These are phyloP conservation scores for Discoglossus pictus DNA, from an alignment of 2,797 vertebrate species.

Conservation along the genomic window DNA sequence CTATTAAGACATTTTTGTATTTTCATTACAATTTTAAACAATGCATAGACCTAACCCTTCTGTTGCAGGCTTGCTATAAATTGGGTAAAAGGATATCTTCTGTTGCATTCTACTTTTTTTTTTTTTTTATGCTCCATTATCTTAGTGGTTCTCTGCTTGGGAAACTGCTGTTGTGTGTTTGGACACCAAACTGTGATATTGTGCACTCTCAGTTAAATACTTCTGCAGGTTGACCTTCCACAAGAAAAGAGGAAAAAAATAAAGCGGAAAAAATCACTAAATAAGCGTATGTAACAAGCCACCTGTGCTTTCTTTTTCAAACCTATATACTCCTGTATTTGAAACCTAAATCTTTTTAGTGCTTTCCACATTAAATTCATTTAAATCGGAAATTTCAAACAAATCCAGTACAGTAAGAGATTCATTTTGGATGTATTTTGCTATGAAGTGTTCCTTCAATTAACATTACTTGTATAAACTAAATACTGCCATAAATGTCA, in stretches of 20 bases:
- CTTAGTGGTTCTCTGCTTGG: not conserved
- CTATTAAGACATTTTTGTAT: no score
- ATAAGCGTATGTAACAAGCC: conserved; percentile 56
- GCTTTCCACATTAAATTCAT: not conserved
- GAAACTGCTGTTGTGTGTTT: conserved; percentile 7
- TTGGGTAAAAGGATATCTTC: no score
- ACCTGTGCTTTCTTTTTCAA: conserved; percentile 16
- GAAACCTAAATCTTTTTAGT: not conserved
- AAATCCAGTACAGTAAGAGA: conserved; percentile 36
- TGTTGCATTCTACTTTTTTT: no score
- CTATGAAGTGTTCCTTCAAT: no score
- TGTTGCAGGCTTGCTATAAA: no score
- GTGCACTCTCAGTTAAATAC: conserved; percentile 57
- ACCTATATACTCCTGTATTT: not conserved
- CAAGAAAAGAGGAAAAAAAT: conserved; percentile 54
- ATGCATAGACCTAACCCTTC: no score
- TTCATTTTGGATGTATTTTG: no score
- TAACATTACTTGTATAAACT: no score
- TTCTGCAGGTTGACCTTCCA: conserved; percentile 59
- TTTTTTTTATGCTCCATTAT: no score
- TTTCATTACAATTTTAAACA: no score
- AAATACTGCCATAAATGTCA: no score
- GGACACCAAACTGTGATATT: conserved; percentile 39
- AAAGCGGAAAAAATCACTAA: conserved; percentile 39
- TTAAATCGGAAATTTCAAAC: not conserved